A percentile compares a stretch with the other conserved stretches of the same genome.
Evolutionary conservation across 2,888 invertebrate species (phyloP).

Genomic region (Hirtodrosophila duncani): DNA sequence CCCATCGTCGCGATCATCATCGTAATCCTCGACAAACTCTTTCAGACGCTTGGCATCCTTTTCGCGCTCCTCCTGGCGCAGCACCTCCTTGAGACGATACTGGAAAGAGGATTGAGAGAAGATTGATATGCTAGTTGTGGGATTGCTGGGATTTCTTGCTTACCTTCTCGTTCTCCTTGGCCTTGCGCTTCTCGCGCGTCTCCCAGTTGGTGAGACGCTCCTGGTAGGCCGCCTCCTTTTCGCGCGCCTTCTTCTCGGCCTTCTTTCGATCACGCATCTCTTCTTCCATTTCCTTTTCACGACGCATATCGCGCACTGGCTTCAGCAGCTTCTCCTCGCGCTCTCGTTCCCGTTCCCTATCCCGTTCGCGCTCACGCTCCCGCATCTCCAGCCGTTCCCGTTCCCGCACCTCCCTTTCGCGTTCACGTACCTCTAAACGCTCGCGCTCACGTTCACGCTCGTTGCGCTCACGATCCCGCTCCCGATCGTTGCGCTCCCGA

Average conservation of each 20-base stretch:
- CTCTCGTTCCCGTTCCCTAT: conserved; percentile 34
- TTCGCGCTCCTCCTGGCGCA: conserved; percentile 91
- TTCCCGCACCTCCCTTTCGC: conserved; percentile 29
- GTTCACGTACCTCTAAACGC: conserved; percentile 36
- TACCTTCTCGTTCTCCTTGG: conserved; percentile 90
- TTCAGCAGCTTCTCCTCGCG: conserved; percentile 79
- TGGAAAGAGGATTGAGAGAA: conserved; percentile 5
- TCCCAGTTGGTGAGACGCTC: conserved; percentile 91
- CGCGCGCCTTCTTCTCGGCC: conserved; percentile 92
- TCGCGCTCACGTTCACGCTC: conserved; percentile 48
- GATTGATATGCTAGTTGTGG: not conserved
- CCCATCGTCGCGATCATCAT: conserved; percentile 97
- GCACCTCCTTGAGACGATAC: conserved; percentile 89
- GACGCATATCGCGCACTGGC: conserved; percentile 82
- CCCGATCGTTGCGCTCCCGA: conserved; percentile 38
- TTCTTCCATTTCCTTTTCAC: conserved; percentile 92
- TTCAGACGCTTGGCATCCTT: conserved; percentile 95
- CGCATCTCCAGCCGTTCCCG: conserved; percentile 26
- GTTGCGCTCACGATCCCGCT: conserved; percentile 40
- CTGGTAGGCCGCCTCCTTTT: conserved; percentile 98
- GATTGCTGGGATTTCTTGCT: conserved; percentile 11
- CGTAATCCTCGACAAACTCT: conserved; percentile 99
- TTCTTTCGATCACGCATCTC: conserved; percentile 94
- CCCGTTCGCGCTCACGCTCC: conserved; percentile 37
- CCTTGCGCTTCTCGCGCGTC: conserved; percentile 90